phyloP scores from a whole-genome alignment of 2,113 vertebrate genomes.

The Pterophyllum scalare region DNA sequence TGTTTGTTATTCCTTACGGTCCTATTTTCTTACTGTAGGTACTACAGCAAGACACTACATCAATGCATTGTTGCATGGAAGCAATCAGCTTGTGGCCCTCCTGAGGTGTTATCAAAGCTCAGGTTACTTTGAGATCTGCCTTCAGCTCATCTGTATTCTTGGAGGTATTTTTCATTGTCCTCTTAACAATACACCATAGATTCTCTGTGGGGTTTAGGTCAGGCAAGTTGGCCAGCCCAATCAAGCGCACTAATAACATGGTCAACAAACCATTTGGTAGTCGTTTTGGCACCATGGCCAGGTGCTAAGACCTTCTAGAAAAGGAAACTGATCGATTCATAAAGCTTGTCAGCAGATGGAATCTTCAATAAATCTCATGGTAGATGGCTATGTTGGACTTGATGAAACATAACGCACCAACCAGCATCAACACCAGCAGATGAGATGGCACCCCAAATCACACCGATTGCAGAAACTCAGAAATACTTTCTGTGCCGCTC shows the following conservation, averaged over 20 bases:
- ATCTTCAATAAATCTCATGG: no score
- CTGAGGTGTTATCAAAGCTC: background rate
- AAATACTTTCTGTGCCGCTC: background rate
- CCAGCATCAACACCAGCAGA: background rate
- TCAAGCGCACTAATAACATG: background rate
- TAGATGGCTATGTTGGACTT: no score
- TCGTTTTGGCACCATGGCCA: background rate
- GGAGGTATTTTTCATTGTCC: background rate
- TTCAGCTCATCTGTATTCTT: background rate
- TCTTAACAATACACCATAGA: no score
- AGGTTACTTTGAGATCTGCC: background rate
- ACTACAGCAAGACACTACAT: background rate
- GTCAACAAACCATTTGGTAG: background rate
- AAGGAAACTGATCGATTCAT: background rate
- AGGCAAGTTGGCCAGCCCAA: background rate
- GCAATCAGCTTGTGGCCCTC: background rate
- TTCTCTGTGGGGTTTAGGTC: no score
- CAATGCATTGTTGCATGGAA: background rate
- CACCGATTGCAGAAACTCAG: background rate
- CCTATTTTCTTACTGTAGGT: background rate
- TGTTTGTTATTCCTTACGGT: background rate
- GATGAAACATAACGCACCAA: no score
- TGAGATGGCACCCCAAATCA: background rate
- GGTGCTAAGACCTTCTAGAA: background rate
- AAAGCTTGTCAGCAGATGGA: no score